These are phyloP conservation scores for Tenthredo distinguenda DNA, from an alignment of 2,888 invertebrate species.

Conservation along the genomic window DNA sequence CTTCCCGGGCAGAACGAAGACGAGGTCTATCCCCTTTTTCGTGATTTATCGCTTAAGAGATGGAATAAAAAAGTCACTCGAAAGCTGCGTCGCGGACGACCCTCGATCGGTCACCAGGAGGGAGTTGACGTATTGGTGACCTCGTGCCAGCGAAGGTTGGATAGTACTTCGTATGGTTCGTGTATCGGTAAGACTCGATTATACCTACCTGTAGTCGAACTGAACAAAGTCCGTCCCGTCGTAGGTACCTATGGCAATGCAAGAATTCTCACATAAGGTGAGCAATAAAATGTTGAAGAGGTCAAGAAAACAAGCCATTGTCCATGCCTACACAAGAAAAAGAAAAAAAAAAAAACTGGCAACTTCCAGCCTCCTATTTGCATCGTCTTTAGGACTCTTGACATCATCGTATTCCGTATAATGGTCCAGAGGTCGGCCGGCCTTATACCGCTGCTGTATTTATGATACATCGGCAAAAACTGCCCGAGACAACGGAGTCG, in stretches of 20 bases:
- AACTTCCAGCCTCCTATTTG: slow-evolving; percentile 49
- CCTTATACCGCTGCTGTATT: slow-evolving; percentile 16
- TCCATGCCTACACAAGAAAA: slow-evolving; percentile 8
- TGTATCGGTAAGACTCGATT: slow-evolving; percentile 5
- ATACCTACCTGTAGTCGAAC: not conserved
- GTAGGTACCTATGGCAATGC: not conserved
- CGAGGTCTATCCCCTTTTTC: not conserved
- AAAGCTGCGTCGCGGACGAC: slow-evolving; percentile 36
- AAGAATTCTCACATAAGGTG: slow-evolving; percentile 29
- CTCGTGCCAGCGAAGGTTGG: not conserved
- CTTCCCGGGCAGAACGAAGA: not conserved
- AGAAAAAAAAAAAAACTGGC: not conserved
- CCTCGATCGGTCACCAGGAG: slow-evolving; percentile 41
- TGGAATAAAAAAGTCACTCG: slow-evolving; percentile 37
- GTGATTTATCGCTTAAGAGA: slow-evolving; percentile 15
- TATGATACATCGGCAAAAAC: slow-evolving; percentile 34
- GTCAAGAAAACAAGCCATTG: slow-evolving; percentile 47
- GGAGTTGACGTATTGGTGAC: slow-evolving; percentile 6
- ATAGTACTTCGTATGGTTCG: not conserved
- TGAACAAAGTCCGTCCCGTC: slow-evolving; percentile 8
- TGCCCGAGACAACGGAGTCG: slow-evolving; percentile 9
- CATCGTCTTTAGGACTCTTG: slow-evolving; percentile 63
- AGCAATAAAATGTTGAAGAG: slow-evolving; percentile 39
- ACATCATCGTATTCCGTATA: slow-evolving; percentile 63
- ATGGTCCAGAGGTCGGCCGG: not conserved